Percentiles rank a stretch among this genome's conserved stretches.
These are phyloP conservation scores for Aphidius colemani DNA, from an alignment of 2,888 invertebrate genomes.

Conservation along the genomic window DNA sequence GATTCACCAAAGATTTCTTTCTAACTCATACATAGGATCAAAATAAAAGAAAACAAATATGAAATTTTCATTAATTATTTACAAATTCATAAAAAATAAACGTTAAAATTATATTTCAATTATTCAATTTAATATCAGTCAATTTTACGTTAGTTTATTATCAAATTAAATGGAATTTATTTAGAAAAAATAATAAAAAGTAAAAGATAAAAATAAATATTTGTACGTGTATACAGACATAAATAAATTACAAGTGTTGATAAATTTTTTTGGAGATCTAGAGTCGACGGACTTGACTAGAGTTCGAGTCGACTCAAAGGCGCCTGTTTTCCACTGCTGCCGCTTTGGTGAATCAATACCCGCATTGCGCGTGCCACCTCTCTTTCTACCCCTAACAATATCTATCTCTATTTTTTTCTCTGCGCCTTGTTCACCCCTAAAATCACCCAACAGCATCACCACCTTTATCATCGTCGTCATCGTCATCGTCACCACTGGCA, in stretches of 20 bases:
- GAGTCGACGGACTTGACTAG: constrained; percentile 47
- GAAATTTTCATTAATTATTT: not conserved
- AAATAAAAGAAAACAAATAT: not conserved
- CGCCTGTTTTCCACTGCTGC: constrained; percentile 64
- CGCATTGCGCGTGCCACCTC: constrained; percentile 60
- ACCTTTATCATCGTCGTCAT: constrained; percentile 13
- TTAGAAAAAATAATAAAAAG: constrained; percentile 4
- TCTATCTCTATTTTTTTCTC: constrained; percentile 55
- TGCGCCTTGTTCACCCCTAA: constrained; percentile 59
- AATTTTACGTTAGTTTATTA: not conserved
- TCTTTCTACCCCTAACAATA: constrained; percentile 57
- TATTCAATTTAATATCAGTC: not conserved
- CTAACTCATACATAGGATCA: not conserved
- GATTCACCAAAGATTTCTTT: not conserved
- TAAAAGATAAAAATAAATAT: constrained; percentile 25
- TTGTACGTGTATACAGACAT: constrained; percentile 22
- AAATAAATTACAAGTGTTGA: constrained; percentile 19
- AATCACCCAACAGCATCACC: constrained; percentile 52
- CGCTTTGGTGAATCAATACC: constrained; percentile 62
- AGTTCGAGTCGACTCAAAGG: constrained; percentile 60
- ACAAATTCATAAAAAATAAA: not conserved
- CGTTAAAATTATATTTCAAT: not conserved
- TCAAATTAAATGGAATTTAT: not conserved
- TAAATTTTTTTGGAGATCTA: constrained; percentile 37
- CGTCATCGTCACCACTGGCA: no score